These are phyloP conservation scores for Acholoe squamosa DNA, from an alignment of 2,888 invertebrate genomes.

Conservation along the genomic window DNA sequence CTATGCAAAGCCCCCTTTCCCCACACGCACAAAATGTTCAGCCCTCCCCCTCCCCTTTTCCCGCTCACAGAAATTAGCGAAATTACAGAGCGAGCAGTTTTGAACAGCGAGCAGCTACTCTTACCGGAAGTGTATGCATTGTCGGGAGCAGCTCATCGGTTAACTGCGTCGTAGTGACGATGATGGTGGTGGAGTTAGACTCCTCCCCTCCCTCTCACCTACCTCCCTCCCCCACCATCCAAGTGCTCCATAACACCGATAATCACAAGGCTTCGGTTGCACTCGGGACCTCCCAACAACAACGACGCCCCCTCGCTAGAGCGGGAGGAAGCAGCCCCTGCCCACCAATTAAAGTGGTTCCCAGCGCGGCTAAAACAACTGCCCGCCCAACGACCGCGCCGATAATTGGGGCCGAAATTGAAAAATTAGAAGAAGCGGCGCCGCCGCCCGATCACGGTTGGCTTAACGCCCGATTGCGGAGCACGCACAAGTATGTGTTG, in stretches of 20 bases:
- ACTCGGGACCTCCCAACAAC: conserved; percentile 44
- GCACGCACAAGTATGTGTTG: neutral
- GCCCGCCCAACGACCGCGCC: neutral
- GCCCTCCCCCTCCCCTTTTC: neutral
- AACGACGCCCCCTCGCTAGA: neutral
- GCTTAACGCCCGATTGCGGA: neutral
- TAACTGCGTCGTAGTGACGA: neutral
- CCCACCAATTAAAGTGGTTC: neutral
- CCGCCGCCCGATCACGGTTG: neutral
- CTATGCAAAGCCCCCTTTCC: too few relatives aligned
- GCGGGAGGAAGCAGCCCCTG: neutral
- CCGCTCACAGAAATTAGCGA: neutral
- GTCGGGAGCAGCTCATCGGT: neutral
- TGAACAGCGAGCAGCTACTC: neutral
- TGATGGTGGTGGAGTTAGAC: neutral
- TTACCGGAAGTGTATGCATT: neutral
- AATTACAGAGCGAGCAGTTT: conserved; percentile 9
- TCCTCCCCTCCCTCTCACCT: neutral
- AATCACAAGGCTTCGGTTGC: conserved; percentile 43
- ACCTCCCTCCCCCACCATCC: neutral
- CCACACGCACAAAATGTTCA: neutral
- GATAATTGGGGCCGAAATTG: conserved; percentile 52
- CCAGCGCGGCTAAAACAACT: conserved; percentile 56
- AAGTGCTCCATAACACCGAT: conserved; percentile 27
- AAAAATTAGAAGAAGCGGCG: conserved; percentile 55